phyloP scores from a whole-genome alignment of 2,797 vertebrate genomes.

The Dryobates pubescens region DNA sequence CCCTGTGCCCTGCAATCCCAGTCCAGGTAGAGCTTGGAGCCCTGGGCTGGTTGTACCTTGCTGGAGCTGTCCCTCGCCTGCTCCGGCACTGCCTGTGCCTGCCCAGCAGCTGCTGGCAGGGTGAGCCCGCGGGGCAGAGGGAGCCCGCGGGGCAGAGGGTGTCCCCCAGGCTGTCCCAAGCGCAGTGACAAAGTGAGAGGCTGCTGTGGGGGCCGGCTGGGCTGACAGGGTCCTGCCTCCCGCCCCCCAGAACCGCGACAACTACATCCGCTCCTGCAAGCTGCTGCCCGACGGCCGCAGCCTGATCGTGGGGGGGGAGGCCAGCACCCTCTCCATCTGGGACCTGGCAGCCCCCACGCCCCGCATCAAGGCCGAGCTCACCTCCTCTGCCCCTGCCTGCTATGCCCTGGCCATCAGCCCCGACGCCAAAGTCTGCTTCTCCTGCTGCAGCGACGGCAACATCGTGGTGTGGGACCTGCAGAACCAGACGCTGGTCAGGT shows the following conservation, averaged over 20 bases:
- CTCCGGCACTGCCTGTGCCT: neutral
- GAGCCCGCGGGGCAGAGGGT: neutral
- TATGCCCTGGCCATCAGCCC: slow-evolving; percentile 85
- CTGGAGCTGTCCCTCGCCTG: neutral
- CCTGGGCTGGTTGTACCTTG: neutral
- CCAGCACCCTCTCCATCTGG: slow-evolving; percentile 86
- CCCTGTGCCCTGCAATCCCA: neutral
- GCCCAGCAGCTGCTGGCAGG: neutral
- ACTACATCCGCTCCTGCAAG: slow-evolving; percentile 86
- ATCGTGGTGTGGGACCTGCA: slow-evolving; percentile 86
- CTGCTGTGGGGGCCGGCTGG: too few relatives aligned
- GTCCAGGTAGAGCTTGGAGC: neutral
- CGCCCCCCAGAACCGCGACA: slow-evolving; percentile 79
- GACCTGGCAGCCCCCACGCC: slow-evolving; percentile 84
- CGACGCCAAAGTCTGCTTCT: slow-evolving; percentile 86
- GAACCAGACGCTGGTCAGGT: slow-evolving; percentile 76
- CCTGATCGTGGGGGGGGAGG: slow-evolving; percentile 84
- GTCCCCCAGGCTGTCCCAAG: fast-evolving
- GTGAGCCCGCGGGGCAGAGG: too few relatives aligned
- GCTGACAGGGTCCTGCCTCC: neutral
- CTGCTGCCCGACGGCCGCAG: slow-evolving; percentile 82
- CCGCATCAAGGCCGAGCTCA: slow-evolving; percentile 85
- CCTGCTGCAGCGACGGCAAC: slow-evolving; percentile 86
- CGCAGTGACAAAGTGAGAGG: neutral
- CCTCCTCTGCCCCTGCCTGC: slow-evolving; percentile 84